These are phyloP conservation scores for Tiliqua scincoides DNA, from an alignment of 2,113 vertebrate species.

Conservation along the genomic window DNA sequence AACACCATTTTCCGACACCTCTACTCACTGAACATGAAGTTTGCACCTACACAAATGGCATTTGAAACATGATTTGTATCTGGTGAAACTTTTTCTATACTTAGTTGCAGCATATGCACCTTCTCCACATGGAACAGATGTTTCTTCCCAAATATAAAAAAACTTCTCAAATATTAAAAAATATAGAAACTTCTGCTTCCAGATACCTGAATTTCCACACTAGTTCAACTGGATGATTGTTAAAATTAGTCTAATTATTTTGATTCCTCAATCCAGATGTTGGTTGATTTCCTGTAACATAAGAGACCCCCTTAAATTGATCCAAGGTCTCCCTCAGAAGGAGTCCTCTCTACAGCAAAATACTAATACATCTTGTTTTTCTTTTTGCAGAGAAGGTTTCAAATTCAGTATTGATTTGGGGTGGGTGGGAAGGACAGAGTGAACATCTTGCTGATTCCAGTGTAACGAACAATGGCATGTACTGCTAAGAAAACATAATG, in stretches of 20 bases:
- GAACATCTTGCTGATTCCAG: not conserved
- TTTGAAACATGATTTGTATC: not conserved
- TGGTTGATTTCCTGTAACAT: not conserved
- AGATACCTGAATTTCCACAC: not conserved
- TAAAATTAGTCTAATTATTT: not conserved
- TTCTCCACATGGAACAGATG: not conserved
- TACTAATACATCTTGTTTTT: not conserved
- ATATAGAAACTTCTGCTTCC: not conserved
- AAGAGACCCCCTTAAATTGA: not conserved
- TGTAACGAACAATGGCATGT: conserved; percentile 18
- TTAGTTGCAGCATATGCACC: not conserved
- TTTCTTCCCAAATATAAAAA: too few relatives aligned
- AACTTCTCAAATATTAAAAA: too few relatives aligned
- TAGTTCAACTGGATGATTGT: not conserved
- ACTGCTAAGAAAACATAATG: conserved; percentile 50
- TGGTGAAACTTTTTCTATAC: not conserved
- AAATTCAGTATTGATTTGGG: not conserved
- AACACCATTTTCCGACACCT: too few relatives aligned
- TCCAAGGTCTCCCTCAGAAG: not conserved
- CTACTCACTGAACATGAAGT: not conserved
- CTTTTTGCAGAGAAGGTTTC: not conserved
- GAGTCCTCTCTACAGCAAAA: not conserved
- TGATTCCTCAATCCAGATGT: not conserved
- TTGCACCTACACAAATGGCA: not conserved
- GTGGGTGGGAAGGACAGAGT: not conserved